Conservation (phyloP, 2,888 invertebrate genomes). For the Tetrapedia diversipes region DNA sequence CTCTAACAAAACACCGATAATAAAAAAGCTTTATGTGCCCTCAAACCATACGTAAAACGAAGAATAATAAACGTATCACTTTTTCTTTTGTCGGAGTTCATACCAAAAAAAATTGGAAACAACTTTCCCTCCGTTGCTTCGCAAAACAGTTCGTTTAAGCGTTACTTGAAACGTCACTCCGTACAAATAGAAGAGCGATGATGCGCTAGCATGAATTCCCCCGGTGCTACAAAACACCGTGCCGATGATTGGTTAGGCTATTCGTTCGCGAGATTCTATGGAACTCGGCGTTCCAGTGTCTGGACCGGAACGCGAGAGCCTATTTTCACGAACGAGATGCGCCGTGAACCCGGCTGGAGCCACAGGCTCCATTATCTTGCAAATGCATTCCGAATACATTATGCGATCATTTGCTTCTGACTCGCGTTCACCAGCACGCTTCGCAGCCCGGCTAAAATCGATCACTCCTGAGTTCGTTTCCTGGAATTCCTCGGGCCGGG, state of each 20-base stretch:
- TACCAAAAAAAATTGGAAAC: background rate
- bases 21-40: background rate
- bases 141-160: slow-evolving; percentile 27
- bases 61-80: slow-evolving; percentile 2
- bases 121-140: slow-evolving; percentile 13
- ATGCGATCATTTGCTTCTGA: slow-evolving; percentile 36
- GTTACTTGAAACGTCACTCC: slow-evolving; percentile 18
- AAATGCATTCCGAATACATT: slow-evolving; percentile 52
- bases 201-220: slow-evolving; percentile 12
- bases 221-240: background rate
- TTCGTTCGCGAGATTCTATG: background rate
- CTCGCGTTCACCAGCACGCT: slow-evolving; percentile 4
- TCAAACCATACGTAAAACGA: background rate
- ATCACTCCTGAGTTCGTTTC: slow-evolving; percentile 35
- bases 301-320: slow-evolving; percentile 60
- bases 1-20: background rate
- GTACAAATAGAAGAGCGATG: slow-evolving; percentile 16
- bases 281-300: slow-evolving; percentile 2
- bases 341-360: no score
- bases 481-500: slow-evolving; percentile 26
- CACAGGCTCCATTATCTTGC: slow-evolving; percentile 53
- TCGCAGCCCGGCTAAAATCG: slow-evolving; percentile 30
- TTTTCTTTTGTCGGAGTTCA: background rate
- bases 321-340: slow-evolving; percentile 39
- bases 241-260: slow-evolving; percentile 10